Evolutionary conservation across 1,140 invertebrate genomes (phyloP).

Genomic region (Drosophila ficusphila): DNA sequence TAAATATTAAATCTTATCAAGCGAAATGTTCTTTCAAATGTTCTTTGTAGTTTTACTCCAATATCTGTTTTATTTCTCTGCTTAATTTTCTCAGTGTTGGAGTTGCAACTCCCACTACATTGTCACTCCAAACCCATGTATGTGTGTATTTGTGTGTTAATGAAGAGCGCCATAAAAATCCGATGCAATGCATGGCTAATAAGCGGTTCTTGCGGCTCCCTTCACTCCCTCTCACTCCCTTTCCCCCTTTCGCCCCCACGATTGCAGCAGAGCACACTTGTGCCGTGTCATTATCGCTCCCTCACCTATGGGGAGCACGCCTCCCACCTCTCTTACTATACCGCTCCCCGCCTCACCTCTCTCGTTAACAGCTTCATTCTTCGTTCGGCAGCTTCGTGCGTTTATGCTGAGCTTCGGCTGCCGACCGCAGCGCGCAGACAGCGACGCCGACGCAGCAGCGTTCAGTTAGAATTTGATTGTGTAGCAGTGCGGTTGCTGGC

Average conservation of each 20-base stretch:
- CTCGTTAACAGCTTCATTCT: too few species aligned
- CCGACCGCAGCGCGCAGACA: conserved; percentile 41
- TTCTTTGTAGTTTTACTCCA: too few species aligned
- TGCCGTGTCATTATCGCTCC: conserved; percentile 70
- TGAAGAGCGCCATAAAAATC: conserved; percentile 50
- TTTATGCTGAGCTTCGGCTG: conserved; percentile 66
- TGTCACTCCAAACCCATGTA: conserved; percentile 4
- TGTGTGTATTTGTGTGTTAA: conserved; percentile 44
- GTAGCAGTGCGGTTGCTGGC: conserved; percentile 64
- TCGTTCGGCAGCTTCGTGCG: conserved; percentile 62
- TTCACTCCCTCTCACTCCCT: neutral
- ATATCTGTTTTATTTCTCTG: too few species aligned
- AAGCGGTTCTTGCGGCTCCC: conserved; percentile 63
- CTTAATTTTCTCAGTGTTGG: conserved; percentile 10
- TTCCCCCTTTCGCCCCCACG: neutral
- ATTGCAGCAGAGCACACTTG: conserved; percentile 35
- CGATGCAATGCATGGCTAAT: conserved; percentile 73
- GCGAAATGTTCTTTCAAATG: too few species aligned
- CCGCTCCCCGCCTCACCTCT: neutral
- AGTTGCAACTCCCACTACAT: conserved; percentile 28
- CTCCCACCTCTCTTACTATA: conserved; percentile 1
- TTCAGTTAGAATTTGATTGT: conserved; percentile 77
- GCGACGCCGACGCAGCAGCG: conserved; percentile 63
- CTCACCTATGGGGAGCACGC: conserved; percentile 19
- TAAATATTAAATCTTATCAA: too few species aligned